These are phyloP conservation scores for Apistogramma diplotaenia DNA, from an alignment of 2,113 vertebrate species.

Conservation along the genomic window DNA sequence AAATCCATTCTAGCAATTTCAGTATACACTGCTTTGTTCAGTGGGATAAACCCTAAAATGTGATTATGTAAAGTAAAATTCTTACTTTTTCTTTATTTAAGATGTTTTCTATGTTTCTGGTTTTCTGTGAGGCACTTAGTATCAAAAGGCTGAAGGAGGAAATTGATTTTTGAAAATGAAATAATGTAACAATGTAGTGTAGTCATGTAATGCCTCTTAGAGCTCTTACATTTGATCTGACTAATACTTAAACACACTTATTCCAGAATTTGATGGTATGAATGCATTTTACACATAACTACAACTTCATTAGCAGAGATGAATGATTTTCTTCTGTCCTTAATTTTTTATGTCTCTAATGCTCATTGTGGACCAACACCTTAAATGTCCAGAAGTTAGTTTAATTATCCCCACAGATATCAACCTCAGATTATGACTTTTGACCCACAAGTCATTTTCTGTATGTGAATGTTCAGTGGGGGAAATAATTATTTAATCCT, in stretches of 20 bases:
- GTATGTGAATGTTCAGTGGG: background rate
- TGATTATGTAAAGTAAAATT: background rate
- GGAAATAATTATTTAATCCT: no score
- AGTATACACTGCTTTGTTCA: background rate
- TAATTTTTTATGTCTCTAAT: background rate
- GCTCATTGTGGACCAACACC: background rate
- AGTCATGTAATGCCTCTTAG: background rate
- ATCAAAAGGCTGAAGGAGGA: background rate
- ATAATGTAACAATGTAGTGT: background rate
- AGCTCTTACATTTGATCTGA: slow-evolving; percentile 4
- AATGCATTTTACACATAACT: slow-evolving; percentile 5
- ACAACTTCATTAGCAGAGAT: background rate
- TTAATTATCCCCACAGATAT: background rate
- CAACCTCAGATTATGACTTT: background rate
- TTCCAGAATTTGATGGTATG: background rate
- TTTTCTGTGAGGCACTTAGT: background rate
- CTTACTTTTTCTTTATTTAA: background rate
- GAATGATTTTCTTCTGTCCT: background rate
- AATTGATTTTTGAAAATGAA: background rate
- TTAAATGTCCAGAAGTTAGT: background rate
- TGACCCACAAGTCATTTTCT: background rate
- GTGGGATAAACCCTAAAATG: background rate
- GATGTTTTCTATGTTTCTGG: background rate
- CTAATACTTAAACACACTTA: background rate
- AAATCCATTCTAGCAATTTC: background rate